Evolutionary conservation across 1,140 invertebrate genomes (phyloP), one percentile per base, ranked within the genome.

Genomic region (Pissodes strobi): DNA sequence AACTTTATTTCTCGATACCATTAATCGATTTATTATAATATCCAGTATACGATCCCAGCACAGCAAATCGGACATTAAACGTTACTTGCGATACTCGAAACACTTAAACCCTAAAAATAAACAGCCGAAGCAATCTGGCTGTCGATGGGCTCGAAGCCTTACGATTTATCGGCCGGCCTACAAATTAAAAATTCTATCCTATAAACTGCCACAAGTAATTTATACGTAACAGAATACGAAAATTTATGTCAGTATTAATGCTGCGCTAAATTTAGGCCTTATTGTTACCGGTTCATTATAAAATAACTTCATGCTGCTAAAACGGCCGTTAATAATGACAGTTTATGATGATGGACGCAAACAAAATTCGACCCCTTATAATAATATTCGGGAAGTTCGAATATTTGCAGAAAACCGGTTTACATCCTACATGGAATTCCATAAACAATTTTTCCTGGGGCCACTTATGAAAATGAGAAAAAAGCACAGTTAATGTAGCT

Each of bases 101-200:
- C 27, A 34, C 25, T 52, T 52, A 9, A 52, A 2, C 25, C 12
- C 49, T 52, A 37, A 52, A 52, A 52, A 52, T 52, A 52, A 52
- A 52, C 49, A 34, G 49, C 27, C 12, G 46, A 22, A 49, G n/a
- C n/a, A 49, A 49, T 17, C 39, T 5, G 39, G 39, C 39, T 15
- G 1, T 43, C 39, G 8, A 17, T n/a, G 27, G 34, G 19, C 25
- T 52, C 34, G 49, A 52, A 21, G 49, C 25, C 49, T 8, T 43
- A 34, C 34, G 49, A 52, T 52, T 52, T 52, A 52, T 52, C 15
- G 49, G n/a, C n/a, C 13, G 15, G 25, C 6, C 18, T 52, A 52
- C 23, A 52, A 52, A 30, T 52, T 52, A 52, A 52, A 52, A 49
- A 49, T 21, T 23, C 46, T 49, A 2, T 10, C 6, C 10, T 49